Conservation (phyloP, 2,113 vertebrate species). For the Panurus biarmicus region DNA sequence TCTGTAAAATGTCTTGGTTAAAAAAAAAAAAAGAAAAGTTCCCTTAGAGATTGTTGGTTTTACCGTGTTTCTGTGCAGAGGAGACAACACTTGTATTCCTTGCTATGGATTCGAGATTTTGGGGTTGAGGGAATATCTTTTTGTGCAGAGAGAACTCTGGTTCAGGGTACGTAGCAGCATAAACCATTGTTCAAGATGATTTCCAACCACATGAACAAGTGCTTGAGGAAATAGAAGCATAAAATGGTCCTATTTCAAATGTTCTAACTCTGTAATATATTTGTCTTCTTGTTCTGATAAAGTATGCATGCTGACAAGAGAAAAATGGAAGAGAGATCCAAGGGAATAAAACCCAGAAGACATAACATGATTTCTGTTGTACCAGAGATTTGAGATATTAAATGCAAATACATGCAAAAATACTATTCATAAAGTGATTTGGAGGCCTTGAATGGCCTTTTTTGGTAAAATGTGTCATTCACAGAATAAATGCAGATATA, state of each 20-base stretch:
- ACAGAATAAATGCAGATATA: not conserved
- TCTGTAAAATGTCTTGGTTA: not conserved
- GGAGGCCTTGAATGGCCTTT: not conserved
- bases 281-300: not conserved
- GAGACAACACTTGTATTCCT: not conserved
- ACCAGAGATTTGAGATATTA: not conserved
- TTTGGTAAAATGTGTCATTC: not conserved
- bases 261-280: not conserved
- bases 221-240: not conserved
- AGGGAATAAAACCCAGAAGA: not conserved
- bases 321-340: not conserved
- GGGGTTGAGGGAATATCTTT: not conserved
- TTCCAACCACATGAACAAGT: not conserved
- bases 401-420: not conserved
- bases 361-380: not conserved
- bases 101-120: not conserved
- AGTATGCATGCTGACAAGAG: not conserved
- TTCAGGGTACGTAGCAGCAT: not conserved
- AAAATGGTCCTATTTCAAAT: not conserved
- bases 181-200: not conserved
- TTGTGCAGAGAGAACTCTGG: not conserved
- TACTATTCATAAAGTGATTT: not conserved
- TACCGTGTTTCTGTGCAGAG: not conserved
- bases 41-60: not conserved
- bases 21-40: not conserved